Base-by-base conservation (phyloP, 2,888 invertebrate genomes). In the Hypercompe scribonia region DNA sequence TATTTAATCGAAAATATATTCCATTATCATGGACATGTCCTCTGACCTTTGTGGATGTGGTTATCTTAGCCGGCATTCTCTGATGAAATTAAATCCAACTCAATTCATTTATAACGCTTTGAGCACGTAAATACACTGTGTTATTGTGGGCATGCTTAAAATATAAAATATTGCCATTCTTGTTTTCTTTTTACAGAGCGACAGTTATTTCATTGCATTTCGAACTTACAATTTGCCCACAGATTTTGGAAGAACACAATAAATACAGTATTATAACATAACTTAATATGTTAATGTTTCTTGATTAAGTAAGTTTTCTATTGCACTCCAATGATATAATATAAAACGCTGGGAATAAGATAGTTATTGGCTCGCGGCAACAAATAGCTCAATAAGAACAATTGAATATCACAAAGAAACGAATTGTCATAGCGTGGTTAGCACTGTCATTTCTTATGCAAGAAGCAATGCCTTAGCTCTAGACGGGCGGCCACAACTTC, bases 31-130 rank as follows among this genome's bases (percentile, higher is more conserved):
- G 15, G 46, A 31, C 21, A 33, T 54, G 13, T 54, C 36, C 65
- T 31, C 50, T 18, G 42, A 63, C 67, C 0, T 18, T 7, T 21
- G 10, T 1, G 42, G 13, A 7, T 10, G 8, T 65, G n/a, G 64
- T 39, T 13, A 39, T 7, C 64, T 36, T 64, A 66, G 0, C 10
- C 50, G 39, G 64, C 68, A 50, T 61, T 21, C 15, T 39, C 61
- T 80, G 80, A 80, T 78, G 75, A 67, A 81, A 81, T 81, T 78
- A 81, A 78, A 71, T 72, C 70, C 18, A 24, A 70, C 68, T 76
- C 66, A 80, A 78, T 80, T 82, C 70, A 79, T 79, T 77, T 81
- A 66, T 76, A 73, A 78, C 76, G 74, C 72, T 76, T 74, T 71
- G 73, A 68, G 68, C 58, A 64, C 73, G 73, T 75, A 61, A 67